Conservation (phyloP, 2,113 vertebrate genomes). For the Mesembrinibis cayennensis region DNA sequence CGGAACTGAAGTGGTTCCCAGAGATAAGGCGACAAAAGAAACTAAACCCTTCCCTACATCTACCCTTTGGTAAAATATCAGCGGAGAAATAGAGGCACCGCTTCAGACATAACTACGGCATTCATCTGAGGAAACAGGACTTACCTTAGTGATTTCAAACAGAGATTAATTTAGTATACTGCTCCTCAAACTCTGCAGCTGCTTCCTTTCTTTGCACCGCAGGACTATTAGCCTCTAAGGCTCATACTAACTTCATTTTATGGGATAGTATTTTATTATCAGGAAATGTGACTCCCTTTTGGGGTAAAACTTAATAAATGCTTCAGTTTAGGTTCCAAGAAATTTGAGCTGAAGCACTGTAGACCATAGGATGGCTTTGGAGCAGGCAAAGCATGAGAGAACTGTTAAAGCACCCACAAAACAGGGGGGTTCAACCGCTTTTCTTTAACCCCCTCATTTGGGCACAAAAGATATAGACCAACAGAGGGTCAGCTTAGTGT, state of each 20-base stretch:
- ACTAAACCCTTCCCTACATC: neutral
- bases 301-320: neutral
- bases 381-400: neutral
- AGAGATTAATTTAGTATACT: neutral
- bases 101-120: neutral
- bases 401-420: neutral
- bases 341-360: neutral
- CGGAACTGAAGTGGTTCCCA: constrained; percentile 31
- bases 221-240: neutral
- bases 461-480: neutral
- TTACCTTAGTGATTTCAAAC: neutral
- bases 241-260: neutral
- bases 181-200: neutral
- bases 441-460: neutral
- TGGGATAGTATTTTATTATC: neutral
- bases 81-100: neutral
- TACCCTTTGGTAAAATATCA: neutral
- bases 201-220: neutral
- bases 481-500: neutral
- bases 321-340: neutral
- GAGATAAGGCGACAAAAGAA: constrained; percentile 53
- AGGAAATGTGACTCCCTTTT: neutral
- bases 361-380: neutral
- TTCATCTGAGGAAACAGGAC: neutral
- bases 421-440: neutral